phyloP scores from a whole-genome alignment of 2,113 vertebrate genomes.

The Oceanodroma tethys region DNA sequence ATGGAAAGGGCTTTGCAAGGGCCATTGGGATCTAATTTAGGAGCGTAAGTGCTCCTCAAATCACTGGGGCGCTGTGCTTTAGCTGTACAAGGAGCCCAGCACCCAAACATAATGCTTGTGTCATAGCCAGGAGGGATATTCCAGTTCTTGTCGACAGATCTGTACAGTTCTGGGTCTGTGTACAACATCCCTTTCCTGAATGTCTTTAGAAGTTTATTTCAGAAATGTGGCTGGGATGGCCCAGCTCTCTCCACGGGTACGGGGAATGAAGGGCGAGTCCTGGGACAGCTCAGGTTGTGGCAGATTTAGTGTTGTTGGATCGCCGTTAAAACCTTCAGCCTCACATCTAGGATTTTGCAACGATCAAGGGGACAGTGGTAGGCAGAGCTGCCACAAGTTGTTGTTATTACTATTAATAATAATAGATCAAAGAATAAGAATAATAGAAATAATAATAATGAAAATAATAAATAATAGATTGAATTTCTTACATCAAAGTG shows the following conservation, averaged over 20 bases:
- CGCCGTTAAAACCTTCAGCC: not conserved
- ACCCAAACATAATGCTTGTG: accelerated
- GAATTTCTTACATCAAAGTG: not conserved
- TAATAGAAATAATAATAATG: not conserved
- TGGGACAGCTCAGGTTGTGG: not conserved
- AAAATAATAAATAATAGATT: not conserved
- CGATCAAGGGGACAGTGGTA: not conserved
- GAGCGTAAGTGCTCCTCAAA: accelerated
- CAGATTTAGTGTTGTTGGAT: no score
- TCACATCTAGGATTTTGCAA: not conserved
- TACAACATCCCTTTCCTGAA: not conserved
- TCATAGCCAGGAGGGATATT: not conserved
- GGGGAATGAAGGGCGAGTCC: not conserved
- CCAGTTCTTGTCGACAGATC: not conserved
- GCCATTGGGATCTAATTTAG: not conserved
- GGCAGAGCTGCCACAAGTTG: not conserved
- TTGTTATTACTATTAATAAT: not conserved
- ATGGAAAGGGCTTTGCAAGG: not conserved
- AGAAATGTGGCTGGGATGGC: not conserved
- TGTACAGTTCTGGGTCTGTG: not conserved
- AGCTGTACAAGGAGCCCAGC: not conserved
- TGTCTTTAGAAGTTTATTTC: not conserved
- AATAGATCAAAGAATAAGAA: not conserved
- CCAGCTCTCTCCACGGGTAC: not conserved
- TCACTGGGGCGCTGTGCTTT: not conserved